Evolutionary conservation across 2,797 vertebrate species (phyloP).

Genomic region (Parotocinclus haroldoi): DNA sequence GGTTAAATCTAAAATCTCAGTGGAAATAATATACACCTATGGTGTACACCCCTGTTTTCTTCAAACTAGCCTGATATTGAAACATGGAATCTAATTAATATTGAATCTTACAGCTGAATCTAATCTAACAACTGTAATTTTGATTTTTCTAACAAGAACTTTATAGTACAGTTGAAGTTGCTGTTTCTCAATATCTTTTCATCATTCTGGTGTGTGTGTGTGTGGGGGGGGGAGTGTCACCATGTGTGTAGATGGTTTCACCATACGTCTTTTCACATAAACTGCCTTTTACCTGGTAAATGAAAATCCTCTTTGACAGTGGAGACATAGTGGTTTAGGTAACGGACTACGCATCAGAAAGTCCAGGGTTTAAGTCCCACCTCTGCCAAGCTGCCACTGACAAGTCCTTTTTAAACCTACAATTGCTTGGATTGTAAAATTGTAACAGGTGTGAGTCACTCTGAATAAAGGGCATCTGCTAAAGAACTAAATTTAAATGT

Average conservation of each 20-base stretch:
- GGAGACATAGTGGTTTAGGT: too few species aligned
- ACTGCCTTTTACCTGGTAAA: conserved; percentile 6
- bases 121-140: background rate
- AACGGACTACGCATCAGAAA: too few species aligned
- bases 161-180: background rate
- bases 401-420: too few species aligned
- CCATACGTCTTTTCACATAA: conserved; percentile 11
- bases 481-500: too few species aligned
- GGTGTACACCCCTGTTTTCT: conserved; percentile 8
- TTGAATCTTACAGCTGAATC: background rate
- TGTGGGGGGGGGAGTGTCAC: background rate
- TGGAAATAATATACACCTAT: conserved; percentile 13
- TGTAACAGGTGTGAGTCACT: too few species aligned
- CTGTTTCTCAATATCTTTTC: conserved; percentile 18
- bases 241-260: conserved; percentile 15
- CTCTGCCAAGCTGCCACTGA: too few species aligned
- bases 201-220: too few species aligned
- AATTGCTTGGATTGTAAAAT: too few species aligned
- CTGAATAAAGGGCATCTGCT: too few species aligned
- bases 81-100: conserved; percentile 10
- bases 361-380: too few species aligned
- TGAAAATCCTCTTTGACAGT: background rate
- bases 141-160: background rate
- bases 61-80: conserved; percentile 32
- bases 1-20: background rate